A percentile compares a stretch with the other conserved stretches of the same genome.
These are phyloP conservation scores for Pyrgilauda ruficollis DNA, from an alignment of 2,113 vertebrate species.

Conservation along the genomic window DNA sequence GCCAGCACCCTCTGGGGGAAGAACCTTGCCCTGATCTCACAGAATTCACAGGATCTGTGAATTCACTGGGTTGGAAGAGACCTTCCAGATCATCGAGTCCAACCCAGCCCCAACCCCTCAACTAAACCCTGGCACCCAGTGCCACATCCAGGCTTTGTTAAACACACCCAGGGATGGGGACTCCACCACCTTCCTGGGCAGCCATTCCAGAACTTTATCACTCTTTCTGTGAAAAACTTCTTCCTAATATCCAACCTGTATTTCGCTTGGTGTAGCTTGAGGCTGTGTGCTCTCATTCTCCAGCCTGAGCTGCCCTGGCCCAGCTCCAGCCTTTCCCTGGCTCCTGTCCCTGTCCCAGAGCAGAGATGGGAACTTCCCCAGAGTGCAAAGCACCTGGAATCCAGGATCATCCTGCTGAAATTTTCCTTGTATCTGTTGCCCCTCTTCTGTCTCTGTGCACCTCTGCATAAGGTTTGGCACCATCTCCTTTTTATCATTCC, in stretches of 20 bases:
- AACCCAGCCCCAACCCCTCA: no score
- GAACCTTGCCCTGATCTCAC: neutral
- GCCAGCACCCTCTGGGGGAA: neutral
- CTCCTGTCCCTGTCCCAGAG: neutral
- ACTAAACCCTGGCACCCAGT: no score
- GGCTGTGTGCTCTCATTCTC: neutral
- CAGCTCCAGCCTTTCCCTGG: neutral
- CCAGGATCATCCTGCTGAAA: neutral
- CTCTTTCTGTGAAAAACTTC: accelerated
- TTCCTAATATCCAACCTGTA: neutral
- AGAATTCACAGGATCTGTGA: no score
- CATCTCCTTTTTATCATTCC: neutral
- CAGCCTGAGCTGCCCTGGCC: neutral
- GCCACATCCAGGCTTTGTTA: no score
- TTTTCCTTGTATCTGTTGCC: neutral
- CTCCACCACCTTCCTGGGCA: neutral
- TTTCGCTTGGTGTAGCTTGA: neutral
- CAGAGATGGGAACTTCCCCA: neutral
- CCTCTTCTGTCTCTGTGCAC: neutral
- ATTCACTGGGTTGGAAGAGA: no score
- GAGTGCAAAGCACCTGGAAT: neutral
- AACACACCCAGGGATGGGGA: neutral
- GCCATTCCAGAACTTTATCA: neutral
- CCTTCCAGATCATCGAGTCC: no score
- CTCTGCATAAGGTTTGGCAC: neutral